phyloP scores from a whole-genome alignment of 2,888 invertebrate species.

The Proisotoma minuta region DNA sequence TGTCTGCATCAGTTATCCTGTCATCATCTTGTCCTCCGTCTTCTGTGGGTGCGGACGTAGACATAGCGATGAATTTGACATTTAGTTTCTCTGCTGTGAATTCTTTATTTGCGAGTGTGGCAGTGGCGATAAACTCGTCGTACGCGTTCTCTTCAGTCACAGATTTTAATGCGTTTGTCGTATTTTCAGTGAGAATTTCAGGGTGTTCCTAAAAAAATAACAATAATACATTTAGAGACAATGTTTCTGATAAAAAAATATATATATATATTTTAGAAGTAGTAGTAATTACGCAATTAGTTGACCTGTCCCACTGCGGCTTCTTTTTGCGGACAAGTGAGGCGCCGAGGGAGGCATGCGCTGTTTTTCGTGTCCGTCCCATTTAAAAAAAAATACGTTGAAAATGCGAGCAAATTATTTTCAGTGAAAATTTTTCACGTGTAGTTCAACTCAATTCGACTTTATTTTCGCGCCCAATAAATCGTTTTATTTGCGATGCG shows the following conservation, averaged over 20 bases:
- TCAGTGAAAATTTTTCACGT: not conserved
- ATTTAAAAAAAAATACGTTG: slow-evolving; percentile 13
- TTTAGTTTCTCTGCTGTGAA: slow-evolving; percentile 81
- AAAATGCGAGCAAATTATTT: not conserved
- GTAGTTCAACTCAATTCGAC: no score
- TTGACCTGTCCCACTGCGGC: slow-evolving; percentile 30
- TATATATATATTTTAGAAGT: not conserved
- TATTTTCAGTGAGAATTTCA: slow-evolving; percentile 26
- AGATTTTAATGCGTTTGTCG: slow-evolving; percentile 36
- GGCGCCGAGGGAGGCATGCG: slow-evolving; percentile 31
- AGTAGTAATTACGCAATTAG: slow-evolving; percentile 21
- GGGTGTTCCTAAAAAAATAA: slow-evolving; percentile 35
- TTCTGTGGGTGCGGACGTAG: slow-evolving; percentile 58
- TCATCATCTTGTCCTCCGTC: slow-evolving; percentile 53
- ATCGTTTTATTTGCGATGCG: no score
- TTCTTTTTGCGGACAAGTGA: slow-evolving; percentile 34
- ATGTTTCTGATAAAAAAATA: not conserved
- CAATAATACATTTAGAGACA: not conserved
- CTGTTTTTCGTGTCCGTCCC: slow-evolving; percentile 34
- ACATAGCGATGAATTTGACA: slow-evolving; percentile 67
- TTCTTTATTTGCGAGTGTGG: slow-evolving; percentile 88
- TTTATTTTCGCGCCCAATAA: no score
- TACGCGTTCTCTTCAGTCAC: slow-evolving; percentile 88
- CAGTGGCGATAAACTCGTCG: slow-evolving; percentile 92
- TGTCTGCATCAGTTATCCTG: slow-evolving; percentile 38